A percentile compares a stretch with the other conserved stretches of the same genome.
Evolutionary conservation across 2,113 vertebrate species (phyloP).

Genomic region (Pavo muticus): DNA sequence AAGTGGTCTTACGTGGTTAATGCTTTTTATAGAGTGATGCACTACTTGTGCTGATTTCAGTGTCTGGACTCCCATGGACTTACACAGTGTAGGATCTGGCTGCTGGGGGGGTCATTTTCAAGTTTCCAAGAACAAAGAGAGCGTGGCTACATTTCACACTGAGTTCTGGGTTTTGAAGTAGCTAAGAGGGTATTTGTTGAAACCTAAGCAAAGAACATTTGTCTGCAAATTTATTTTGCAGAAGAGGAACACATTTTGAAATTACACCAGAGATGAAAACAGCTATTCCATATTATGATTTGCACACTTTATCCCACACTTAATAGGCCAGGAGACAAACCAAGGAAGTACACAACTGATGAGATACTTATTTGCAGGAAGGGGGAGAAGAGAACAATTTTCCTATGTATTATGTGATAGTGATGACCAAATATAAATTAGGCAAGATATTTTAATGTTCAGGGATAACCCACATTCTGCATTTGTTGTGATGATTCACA

Average conservation of each 20-base stretch:
- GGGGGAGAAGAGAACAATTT: not conserved
- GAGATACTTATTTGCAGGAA: not conserved
- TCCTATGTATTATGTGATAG: not conserved
- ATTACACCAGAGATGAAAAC: not conserved
- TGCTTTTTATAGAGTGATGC: not conserved
- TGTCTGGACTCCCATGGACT: not conserved
- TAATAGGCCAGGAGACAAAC: not conserved
- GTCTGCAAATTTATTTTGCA: not conserved
- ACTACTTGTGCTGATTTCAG: not conserved
- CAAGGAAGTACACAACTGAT: not conserved
- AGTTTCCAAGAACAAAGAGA: not conserved
- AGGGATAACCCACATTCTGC: not conserved
- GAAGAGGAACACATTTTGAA: not conserved
- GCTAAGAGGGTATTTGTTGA: not conserved
- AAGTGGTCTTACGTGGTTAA: not conserved
- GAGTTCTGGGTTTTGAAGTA: not conserved
- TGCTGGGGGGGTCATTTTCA: not conserved
- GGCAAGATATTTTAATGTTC: not conserved
- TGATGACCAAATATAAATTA: not conserved
- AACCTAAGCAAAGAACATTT: not conserved
- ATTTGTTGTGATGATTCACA: constrained; percentile 36
- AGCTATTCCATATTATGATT: not conserved
- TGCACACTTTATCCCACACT: not conserved
- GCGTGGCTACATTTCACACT: not conserved
- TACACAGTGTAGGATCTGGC: not conserved